These are phyloP conservation scores for Amiota communis DNA, from an alignment of 2,888 invertebrate genomes.

Conservation along the genomic window DNA sequence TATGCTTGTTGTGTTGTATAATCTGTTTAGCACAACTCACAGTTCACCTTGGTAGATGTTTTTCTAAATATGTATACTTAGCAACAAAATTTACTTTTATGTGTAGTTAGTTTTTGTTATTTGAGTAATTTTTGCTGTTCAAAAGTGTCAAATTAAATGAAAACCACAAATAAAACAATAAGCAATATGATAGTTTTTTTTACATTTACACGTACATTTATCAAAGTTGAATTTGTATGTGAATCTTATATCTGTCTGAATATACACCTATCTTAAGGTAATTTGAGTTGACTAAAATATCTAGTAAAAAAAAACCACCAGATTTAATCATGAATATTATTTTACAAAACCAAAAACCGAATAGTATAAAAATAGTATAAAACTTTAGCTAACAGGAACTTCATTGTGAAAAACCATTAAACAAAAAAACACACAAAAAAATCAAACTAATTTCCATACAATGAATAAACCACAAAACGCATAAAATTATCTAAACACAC, in stretches of 20 bases:
- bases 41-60: constrained; percentile 6
- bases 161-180: not conserved
- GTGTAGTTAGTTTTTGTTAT: not conserved
- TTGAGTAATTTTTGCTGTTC: not conserved
- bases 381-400: constrained; percentile 23
- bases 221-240: too few relatives aligned
- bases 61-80: not conserved
- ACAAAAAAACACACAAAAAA: not conserved
- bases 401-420: constrained; percentile 6
- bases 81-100: not conserved
- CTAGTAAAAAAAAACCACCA: not conserved
- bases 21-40: not conserved
- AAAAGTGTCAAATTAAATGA: constrained; percentile 23
- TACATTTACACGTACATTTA: too few relatives aligned
- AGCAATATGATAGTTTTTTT: not conserved
- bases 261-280: not conserved
- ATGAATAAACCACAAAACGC: constrained; percentile 28
- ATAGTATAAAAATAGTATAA: constrained; percentile 8
- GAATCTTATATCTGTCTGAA: too few relatives aligned
- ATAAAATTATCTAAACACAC: constrained; percentile 18
- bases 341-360: constrained; percentile 17
- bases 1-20: not conserved
- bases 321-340: constrained; percentile 16
- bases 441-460: constrained; percentile 37
- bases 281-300: not conserved